Evolutionary conservation across 1,140 invertebrate genomes (phyloP).

Genomic region (Lutraria rhynchaena): DNA sequence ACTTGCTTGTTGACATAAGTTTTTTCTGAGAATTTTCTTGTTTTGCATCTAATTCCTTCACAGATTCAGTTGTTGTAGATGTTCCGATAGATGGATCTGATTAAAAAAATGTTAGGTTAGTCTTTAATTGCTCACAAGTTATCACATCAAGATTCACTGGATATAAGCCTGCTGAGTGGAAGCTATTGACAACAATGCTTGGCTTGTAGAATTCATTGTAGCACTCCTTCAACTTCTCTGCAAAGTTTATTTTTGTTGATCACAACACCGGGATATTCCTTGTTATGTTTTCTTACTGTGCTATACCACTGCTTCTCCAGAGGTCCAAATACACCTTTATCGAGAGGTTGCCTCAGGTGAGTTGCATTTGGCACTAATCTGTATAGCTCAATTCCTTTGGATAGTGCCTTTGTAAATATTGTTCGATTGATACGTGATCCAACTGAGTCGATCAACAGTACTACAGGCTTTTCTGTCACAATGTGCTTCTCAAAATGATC

Average conservation of each 20-base stretch:
- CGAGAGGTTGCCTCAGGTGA: constrained; percentile 51
- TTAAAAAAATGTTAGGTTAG: constrained; percentile 6
- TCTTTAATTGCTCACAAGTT: constrained; percentile 20
- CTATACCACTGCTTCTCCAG: constrained; percentile 51
- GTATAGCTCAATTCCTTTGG: constrained; percentile 56
- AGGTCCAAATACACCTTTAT: constrained; percentile 51
- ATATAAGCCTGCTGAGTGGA: constrained; percentile 41
- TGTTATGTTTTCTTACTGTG: constrained; percentile 39
- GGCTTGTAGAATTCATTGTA: constrained; percentile 55
- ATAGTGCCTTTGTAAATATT: constrained; percentile 7
- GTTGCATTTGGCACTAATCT: constrained; percentile 54
- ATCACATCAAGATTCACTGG: constrained; percentile 21
- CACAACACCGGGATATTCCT: constrained; percentile 2
- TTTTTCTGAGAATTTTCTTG: neutral
- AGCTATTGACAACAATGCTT: constrained; percentile 46
- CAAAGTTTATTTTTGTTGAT: constrained; percentile 55
- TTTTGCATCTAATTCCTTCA: neutral
- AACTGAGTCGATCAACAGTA: constrained; percentile 47
- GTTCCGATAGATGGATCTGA: neutral
- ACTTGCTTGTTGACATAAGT: constrained; percentile 12
- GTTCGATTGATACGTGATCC: neutral
- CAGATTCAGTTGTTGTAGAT: too few species aligned
- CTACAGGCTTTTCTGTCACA: constrained; percentile 39
- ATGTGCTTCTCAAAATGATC: constrained; percentile 46
- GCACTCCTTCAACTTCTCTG: constrained; percentile 42